phyloP scores from a whole-genome alignment of 2,888 invertebrate genomes.

The Megalurothrips usitatus region DNA sequence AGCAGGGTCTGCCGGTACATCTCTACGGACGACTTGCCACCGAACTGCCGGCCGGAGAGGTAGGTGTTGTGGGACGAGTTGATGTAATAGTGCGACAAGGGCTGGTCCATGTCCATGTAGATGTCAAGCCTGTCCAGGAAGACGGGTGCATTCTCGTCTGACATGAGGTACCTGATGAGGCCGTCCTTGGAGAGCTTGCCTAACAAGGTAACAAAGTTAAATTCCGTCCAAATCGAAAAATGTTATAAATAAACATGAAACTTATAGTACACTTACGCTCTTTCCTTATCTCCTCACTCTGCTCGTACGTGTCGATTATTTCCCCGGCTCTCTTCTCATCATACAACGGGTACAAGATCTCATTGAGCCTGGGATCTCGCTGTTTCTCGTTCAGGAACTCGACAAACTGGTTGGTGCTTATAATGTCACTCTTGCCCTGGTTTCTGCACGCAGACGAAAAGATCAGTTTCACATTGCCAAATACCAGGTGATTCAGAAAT shows the following conservation, averaged over 20 bases:
- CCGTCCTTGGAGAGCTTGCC: conserved; percentile 89
- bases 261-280: conserved; percentile 55
- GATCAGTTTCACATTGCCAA: not conserved
- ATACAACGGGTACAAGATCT: conserved; percentile 96
- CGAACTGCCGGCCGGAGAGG: conserved; percentile 91
- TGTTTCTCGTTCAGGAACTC: conserved; percentile 96
- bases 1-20: conserved; percentile 97
- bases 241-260: not conserved
- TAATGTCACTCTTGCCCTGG: conserved; percentile 82
- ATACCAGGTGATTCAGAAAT: no score
- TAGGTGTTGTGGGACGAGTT: conserved; percentile 98
- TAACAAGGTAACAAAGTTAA: conserved; percentile 43
- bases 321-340: conserved; percentile 89
- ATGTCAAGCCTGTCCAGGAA: conserved; percentile 96
- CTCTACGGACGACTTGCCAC: conserved; percentile 96
- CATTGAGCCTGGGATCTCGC: conserved; percentile 95
- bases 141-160: conserved; percentile 99
- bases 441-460: conserved; percentile 56
- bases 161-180: conserved; percentile 96
- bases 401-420: conserved; percentile 81
- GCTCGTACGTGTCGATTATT: conserved; percentile 91
- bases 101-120: conserved; percentile 99
- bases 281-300: conserved; percentile 66
- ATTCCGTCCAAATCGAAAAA: no score
- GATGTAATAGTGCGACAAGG: conserved; percentile 96